These are phyloP conservation scores for Glandiceps talaboti DNA, from an alignment of 53 echinoderm and acorn worm genomes.

Conservation along the genomic window DNA sequence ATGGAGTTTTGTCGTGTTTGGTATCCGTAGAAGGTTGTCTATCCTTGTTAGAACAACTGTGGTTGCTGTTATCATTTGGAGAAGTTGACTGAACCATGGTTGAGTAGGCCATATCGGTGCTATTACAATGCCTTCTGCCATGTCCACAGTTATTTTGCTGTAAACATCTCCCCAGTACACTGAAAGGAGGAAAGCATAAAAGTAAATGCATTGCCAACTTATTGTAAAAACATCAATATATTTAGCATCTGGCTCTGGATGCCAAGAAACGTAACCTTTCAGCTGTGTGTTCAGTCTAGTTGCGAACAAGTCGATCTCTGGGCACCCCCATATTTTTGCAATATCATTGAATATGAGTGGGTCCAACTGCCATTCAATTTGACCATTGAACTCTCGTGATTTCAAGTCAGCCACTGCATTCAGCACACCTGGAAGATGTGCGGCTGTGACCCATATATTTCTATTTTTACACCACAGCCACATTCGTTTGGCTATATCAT, in stretches of 20 bases:
- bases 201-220: slow-evolving; percentile 15
- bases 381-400: slow-evolving; percentile 34
- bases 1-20: slow-evolving; percentile 13
- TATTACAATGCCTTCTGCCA: slow-evolving; percentile 27
- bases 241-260: slow-evolving; percentile 37
- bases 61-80: slow-evolving; percentile 13
- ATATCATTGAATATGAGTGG: slow-evolving; percentile 17
- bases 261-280: slow-evolving; percentile 33
- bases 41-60: slow-evolving; percentile 17
- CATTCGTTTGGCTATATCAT: slow-evolving; percentile 15
- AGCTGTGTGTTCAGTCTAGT: slow-evolving; percentile 34
- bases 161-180: slow-evolving; percentile 21
- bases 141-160: slow-evolving; percentile 21
- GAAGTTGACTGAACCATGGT: slow-evolving; percentile 27
- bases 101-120: slow-evolving; percentile 30
- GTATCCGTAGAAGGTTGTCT: slow-evolving; percentile 8
- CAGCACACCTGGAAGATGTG: slow-evolving; percentile 31
- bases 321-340: slow-evolving; percentile 1
- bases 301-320: slow-evolving; percentile 42
- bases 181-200: slow-evolving; percentile 48
- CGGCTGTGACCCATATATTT: slow-evolving; percentile 40
- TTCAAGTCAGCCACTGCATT: slow-evolving; percentile 34
- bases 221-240: slow-evolving; percentile 42
- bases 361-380: slow-evolving; percentile 40
- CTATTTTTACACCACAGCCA: slow-evolving; percentile 49